Evolutionary conservation across 2,888 invertebrate genomes (phyloP).

Genomic region (Ochlodes sylvanus): DNA sequence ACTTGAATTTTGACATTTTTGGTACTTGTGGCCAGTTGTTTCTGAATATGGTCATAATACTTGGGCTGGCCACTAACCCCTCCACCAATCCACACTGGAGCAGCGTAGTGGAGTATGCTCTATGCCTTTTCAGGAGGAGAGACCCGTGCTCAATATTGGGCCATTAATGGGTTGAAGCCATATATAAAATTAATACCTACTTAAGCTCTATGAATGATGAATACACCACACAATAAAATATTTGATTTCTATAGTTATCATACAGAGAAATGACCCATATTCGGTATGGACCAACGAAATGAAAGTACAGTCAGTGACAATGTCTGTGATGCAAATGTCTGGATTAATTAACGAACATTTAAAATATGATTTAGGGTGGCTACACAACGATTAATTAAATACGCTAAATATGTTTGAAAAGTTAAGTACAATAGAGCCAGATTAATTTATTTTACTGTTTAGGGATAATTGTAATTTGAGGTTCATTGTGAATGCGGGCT

Average conservation of each 20-base stretch:
- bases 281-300: constrained; percentile 21
- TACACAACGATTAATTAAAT: not conserved
- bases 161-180: too few species aligned
- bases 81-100: too few species aligned
- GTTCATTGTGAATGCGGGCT: not conserved
- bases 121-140: too few species aligned
- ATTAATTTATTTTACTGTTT: constrained; percentile 1
- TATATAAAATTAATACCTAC: too few species aligned
- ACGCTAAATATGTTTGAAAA: constrained; percentile 1
- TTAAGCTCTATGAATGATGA: not conserved
- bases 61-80: too few species aligned
- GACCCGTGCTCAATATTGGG: too few species aligned
- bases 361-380: constrained; percentile 4
- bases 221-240: not conserved
- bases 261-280: constrained; percentile 29
- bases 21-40: too few species aligned
- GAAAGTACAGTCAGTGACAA: constrained; percentile 5
- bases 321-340: constrained; percentile 12
- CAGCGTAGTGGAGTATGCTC: too few species aligned
- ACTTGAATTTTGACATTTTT: too few species aligned
- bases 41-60: too few species aligned
- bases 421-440: not conserved
- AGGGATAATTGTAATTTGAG: not conserved
- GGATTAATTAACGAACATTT: constrained; percentile 20
- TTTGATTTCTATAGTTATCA: constrained; percentile 16